Evolutionary conservation across 2,888 invertebrate genomes (phyloP).

Genomic region (Protodeltote pygarga): DNA sequence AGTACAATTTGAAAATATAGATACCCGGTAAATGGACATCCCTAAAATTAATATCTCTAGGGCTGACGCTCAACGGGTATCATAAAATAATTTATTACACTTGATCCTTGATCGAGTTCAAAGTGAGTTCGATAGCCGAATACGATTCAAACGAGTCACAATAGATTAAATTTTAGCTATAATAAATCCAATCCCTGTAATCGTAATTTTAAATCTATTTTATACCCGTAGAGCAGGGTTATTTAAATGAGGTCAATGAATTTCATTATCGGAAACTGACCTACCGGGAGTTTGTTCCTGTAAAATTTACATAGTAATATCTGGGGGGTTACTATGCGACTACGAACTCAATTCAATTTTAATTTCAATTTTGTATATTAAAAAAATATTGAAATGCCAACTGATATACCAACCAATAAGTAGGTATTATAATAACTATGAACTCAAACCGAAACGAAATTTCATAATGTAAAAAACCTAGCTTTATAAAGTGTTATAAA

Average conservation of each 20-base stretch:
- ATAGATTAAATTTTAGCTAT: constrained; percentile 35
- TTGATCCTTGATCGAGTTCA: constrained; percentile 31
- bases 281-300: constrained; percentile 3
- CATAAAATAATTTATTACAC: constrained; percentile 46
- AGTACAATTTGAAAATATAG: background rate
- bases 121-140: constrained; percentile 37
- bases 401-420: too few relatives aligned
- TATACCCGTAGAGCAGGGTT: constrained; percentile 14
- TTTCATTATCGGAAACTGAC: constrained; percentile 3
- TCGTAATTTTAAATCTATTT: constrained; percentile 30
- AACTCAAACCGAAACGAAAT: too few relatives aligned
- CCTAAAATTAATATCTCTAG: constrained; percentile 38
- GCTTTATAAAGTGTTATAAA: too few relatives aligned
- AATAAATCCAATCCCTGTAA: constrained; percentile 29
- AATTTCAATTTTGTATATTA: too few relatives aligned
- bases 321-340: too few relatives aligned
- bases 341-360: too few relatives aligned
- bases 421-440: too few relatives aligned
- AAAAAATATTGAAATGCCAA: too few relatives aligned
- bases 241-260: constrained; percentile 16
- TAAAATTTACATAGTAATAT: too few relatives aligned
- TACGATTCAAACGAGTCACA: constrained; percentile 32
- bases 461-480: too few relatives aligned
- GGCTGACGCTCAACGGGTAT: constrained; percentile 40
- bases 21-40: constrained; percentile 14